A percentile compares a stretch with the other conserved stretches of the same genome.
phyloP scores from a whole-genome alignment of 2,888 invertebrate species.

The Dorcus parallelipipedus region DNA sequence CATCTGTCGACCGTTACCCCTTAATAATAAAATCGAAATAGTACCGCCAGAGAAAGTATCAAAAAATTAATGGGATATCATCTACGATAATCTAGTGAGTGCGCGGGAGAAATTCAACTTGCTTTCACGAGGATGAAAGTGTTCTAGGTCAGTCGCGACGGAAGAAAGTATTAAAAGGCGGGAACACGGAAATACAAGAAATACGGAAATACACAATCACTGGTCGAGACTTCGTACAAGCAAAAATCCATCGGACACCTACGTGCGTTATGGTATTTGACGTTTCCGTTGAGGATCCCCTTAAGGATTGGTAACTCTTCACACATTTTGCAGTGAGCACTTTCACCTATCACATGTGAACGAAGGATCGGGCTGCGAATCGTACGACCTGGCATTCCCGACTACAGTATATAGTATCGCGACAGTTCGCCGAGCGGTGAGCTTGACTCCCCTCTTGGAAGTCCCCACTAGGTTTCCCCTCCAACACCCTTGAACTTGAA shows the following conservation, averaged over 20 bases:
- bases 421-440: slow-evolving; percentile 25
- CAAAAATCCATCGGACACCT: slow-evolving; percentile 52
- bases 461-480: slow-evolving; percentile 46
- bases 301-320: slow-evolving; percentile 89
- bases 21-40: slow-evolving; percentile 20
- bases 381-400: slow-evolving; percentile 49
- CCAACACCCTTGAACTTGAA: slow-evolving; percentile 51
- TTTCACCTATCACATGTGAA: slow-evolving; percentile 43
- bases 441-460: slow-evolving; percentile 48
- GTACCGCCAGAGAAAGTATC: background rate
- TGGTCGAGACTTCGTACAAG: background rate
- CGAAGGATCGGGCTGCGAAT: slow-evolving; percentile 43
- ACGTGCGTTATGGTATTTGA: slow-evolving; percentile 92
- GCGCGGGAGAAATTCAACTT: slow-evolving; percentile 17
- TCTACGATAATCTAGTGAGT: background rate
- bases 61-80: slow-evolving; percentile 4
- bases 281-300: slow-evolving; percentile 86
- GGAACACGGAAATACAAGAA: background rate
- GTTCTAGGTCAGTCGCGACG: slow-evolving; percentile 39
- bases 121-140: slow-evolving; percentile 48
- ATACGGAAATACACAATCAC: background rate
- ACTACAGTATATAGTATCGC: slow-evolving; percentile 32
- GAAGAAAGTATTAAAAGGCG: slow-evolving; percentile 4
- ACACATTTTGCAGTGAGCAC: slow-evolving; percentile 62
- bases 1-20: slow-evolving; percentile 39